phyloP scores from a whole-genome alignment of 2,113 vertebrate genomes.

The Tupaia chinensis region DNA sequence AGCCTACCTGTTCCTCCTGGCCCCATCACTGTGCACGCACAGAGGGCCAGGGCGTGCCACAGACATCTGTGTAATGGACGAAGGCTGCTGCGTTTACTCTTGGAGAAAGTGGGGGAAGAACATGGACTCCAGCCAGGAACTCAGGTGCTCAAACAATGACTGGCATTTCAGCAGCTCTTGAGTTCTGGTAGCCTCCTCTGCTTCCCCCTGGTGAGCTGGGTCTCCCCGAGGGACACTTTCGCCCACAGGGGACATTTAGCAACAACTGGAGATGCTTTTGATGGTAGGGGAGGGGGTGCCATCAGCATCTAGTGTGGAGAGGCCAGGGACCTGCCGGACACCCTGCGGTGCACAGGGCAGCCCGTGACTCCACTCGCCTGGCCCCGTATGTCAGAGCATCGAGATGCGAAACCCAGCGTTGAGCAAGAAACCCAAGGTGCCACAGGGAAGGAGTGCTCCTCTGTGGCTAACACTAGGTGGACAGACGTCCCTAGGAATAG shows the following conservation, averaged over 20 bases:
- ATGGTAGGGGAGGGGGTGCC: too few species aligned
- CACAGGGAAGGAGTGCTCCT: not conserved
- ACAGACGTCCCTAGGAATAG: not conserved
- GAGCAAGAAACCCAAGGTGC: not conserved
- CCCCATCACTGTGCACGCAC: rapidly evolving
- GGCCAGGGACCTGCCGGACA: too few species aligned
- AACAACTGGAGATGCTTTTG: not conserved
- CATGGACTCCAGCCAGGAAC: not conserved
- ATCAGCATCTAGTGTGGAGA: not conserved
- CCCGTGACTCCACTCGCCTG: not conserved
- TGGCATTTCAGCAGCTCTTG: not conserved
- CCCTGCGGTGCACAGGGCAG: not conserved
- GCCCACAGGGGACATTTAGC: not conserved
- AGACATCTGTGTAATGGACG: too few species aligned
- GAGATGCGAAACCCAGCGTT: not conserved
- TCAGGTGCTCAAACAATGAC: not conserved
- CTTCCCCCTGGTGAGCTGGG: not conserved
- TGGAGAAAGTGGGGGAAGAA: not conserved
- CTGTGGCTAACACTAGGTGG: not conserved
- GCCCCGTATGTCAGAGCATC: not conserved
- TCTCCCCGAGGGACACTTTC: not conserved
- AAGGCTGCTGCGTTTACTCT: not conserved
- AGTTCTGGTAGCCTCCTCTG: not conserved
- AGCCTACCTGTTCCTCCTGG: not conserved
- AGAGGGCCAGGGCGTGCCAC: not conserved